Evolutionary conservation across 2,888 invertebrate species (phyloP), one percentile per base, ranked within the genome.

Genomic region (Cephus pygmeus): DNA sequence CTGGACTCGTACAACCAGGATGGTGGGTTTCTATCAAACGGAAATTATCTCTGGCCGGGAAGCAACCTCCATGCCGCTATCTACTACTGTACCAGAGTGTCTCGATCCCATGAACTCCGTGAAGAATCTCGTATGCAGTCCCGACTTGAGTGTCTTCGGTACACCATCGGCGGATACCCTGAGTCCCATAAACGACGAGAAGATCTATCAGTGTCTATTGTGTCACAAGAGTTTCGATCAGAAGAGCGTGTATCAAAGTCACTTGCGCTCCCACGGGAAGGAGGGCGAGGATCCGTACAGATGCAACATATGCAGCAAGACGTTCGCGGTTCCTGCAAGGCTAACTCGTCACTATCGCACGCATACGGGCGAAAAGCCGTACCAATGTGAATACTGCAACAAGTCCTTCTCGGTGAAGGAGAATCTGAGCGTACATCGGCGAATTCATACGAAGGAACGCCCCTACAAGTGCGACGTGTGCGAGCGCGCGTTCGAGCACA

Each of bases 391-490:
- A 91, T 97, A 96, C 91, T 98, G 97, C 92, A 96, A 96, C 91
- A 98, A 98, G 92, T 96, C 96, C 88, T 98, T 98, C 92, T 97
- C 97, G 89, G 97, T 97, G 12, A 97, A 97, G 92, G 97, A 97
- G 91, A 98, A 98, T 91, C 93, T 98, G 79, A 97, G 97, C 92
- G 97, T 97, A 23, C 98, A 98, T 91, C 91, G 93, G 69, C 94
- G 98, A 79, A 97, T 97, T 83, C 98, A 98, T 91, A 98, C 97
- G 79, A 97, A 97, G 92, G 97, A 97, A 91, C 94, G 97, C 1
- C 97, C 97, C 0, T 97, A 97, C 92, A 96, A 97, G 87, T 98
- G 97, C 89, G 95, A 96, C 81, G 96, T 97, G 4, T 98, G 97
- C 90, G 96, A 95, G 15, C 94, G 97, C 6, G 97, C 97, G 0